Evolutionary conservation across 2,888 invertebrate species (phyloP), one percentile per base, ranked within the genome.

Genomic region (Ceratothoa steindachneri): DNA sequence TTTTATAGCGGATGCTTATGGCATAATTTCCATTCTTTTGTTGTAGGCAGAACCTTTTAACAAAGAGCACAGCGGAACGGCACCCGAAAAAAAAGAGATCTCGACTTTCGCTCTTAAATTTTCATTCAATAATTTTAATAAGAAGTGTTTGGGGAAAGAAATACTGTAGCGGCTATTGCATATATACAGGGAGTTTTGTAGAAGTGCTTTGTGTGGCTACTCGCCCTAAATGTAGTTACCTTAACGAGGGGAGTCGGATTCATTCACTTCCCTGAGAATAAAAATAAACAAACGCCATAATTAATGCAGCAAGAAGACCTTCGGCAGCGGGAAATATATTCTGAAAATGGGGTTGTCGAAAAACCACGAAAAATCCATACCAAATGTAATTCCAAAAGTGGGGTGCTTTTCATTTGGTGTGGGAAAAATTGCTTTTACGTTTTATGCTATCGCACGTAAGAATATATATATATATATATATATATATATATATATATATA

Each of bases 341-440:
- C 41, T 15, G 15, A 41, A 41, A 41, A 9, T 41, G 41, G 41
- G 41, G 41, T 41, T 15, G 41, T 41, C 41, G 41, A 41, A 41
- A 41, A 41, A n/a, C n/a, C 15, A 51, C 19, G 19, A 51, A 60
- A 60, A 24, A 60, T 60, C 60, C 60, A 60, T 60, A 60, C 22
- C 24, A 60, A 51, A 60, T 60, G 60, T 24, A 60, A 60, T 60
- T 60, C 24, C 60, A 9, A 60, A 60, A 60, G 60, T 60, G 60
- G 60, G 60, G 22, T 19, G 15, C 52, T 19, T n/a, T n/a, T 51
- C 19, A n/a, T 51, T 60, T 24, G 27, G 22, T 60, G 60, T 60
- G 60, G 60, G 60, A 60, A 60, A 41, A 60, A 60, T 2, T 2
- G 12, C 22, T n/a, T 60, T 2, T 60, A 60, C 27, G 5, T 60